phyloP scores from a whole-genome alignment of 2,888 invertebrate genomes.

The Hypena proboscidalis region DNA sequence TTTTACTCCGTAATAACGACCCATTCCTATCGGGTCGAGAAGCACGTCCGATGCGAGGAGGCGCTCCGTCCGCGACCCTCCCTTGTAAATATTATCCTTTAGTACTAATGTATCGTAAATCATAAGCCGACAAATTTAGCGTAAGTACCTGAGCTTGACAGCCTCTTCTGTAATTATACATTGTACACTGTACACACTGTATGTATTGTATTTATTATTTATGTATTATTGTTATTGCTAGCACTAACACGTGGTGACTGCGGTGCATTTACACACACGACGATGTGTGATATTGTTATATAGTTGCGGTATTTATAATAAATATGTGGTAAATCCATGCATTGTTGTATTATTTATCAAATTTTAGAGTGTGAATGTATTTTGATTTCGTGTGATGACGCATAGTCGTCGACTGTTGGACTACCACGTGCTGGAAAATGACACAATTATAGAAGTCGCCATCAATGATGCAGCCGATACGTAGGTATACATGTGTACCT shows the following conservation, averaged over 20 bases:
- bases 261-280: constrained; percentile 55
- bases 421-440: too few relatives aligned
- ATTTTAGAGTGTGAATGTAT: too few relatives aligned
- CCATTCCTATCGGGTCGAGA: too few relatives aligned
- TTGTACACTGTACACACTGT: constrained; percentile 17
- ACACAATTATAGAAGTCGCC: too few relatives aligned
- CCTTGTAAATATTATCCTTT: constrained; percentile 64
- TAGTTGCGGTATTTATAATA: constrained; percentile 42
- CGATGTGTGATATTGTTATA: constrained; percentile 35
- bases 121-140: constrained; percentile 48
- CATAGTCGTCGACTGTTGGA: too few relatives aligned
- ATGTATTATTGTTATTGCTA: constrained; percentile 26
- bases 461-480: too few relatives aligned
- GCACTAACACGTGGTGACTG: constrained; percentile 43
- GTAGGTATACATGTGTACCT: too few relatives aligned
- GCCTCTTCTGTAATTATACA: constrained; percentile 39
- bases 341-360: constrained; percentile 35
- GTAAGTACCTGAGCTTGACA: constrained; percentile 65
- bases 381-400: too few relatives aligned
- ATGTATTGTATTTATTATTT: constrained; percentile 20
- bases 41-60: background rate
- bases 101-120: constrained; percentile 41
- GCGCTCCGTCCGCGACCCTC: background rate
- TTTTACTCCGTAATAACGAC: too few relatives aligned
- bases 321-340: constrained; percentile 43